Base-by-base conservation (phyloP, 1,140 invertebrate species). In the Triops cancriformis region DNA sequence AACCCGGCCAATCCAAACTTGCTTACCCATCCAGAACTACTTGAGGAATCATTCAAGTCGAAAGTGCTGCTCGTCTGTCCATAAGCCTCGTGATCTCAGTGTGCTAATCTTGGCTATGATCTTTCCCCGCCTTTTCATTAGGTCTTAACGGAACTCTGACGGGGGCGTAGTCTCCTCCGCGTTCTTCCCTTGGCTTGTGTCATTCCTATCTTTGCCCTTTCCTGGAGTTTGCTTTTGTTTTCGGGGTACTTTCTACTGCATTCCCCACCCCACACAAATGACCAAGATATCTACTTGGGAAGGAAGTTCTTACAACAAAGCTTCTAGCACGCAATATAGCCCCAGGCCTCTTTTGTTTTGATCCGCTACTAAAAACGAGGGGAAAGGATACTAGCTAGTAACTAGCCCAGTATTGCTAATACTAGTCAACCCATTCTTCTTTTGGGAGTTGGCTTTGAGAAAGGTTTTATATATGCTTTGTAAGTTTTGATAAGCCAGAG, bases 91-190 rank as follows among this genome's bases (percentile, higher is more conserved):
- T 64, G 51, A 64, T 64, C n/a, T 64, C 51, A 37, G 51, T 64
- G 51, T 64, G 51, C 51, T 64, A 64, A 64, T 64, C 51, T 64
- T 64, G 51, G 51, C 18, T 64, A 64, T 64, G 51, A 64, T 64
- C 51, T 64, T n/a, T 64, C 51, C 51, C 51, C 51, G 51, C 51
- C 51, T 64, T 64, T 64, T 64, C 51, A 64, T 64, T 64, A 64
- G 51, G 10, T 1, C 51, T 64, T 64, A 64, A 23, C 18, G 51
- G 51, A 64, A 64, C 18, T 64, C n/a, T 18, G 23, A 64, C 31
- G 31, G 51, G 45, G 51, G 51, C 51, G 27, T 74, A 74, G 27
- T 14, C 27, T 74, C 11, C 26, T 26, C 12, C 37, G 74, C 45
- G 26, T 18, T 10, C 74, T 28, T 76, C 26, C 37, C 37, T 76